These are phyloP conservation scores for Lutjanus erythropterus DNA, from an alignment of 2,113 vertebrate species.

Conservation along the genomic window DNA sequence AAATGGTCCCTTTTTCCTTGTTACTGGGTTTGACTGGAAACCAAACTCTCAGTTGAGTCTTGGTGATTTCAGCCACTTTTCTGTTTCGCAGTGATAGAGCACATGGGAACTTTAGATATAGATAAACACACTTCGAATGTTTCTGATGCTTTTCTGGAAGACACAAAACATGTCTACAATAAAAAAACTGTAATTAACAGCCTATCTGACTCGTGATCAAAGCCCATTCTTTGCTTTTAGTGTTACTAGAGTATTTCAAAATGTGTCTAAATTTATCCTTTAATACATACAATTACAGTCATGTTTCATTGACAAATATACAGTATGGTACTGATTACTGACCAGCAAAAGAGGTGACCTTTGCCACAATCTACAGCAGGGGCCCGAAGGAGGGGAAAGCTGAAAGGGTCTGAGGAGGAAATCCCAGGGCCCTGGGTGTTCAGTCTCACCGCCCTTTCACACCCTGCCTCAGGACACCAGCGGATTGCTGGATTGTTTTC, in stretches of 20 bases:
- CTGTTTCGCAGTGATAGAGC: neutral
- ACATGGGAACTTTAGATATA: neutral
- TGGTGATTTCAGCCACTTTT: constrained; percentile 7
- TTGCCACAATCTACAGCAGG: constrained; percentile 98
- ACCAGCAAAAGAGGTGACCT: constrained; percentile 99
- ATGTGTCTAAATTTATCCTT: neutral
- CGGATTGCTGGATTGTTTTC: constrained; percentile 99
- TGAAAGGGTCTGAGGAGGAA: constrained; percentile 89
- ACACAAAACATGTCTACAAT: neutral
- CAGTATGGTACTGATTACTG: constrained; percentile 68
- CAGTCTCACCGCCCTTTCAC: constrained; percentile 95
- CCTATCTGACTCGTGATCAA: neutral
- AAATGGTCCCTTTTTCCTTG: constrained; percentile 3
- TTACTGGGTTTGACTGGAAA: neutral
- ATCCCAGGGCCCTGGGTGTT: constrained; percentile 90
- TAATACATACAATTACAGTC: neutral
- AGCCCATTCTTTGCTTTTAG: neutral
- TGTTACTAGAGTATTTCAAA: neutral
- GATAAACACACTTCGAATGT: neutral
- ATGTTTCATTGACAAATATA: neutral
- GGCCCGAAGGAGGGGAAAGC: constrained; percentile 92
- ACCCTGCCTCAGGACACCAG: constrained; percentile 96
- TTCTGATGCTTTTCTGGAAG: neutral
- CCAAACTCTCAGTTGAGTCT: neutral
- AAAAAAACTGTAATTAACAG: neutral